A percentile compares a stretch with the other conserved stretches of the same genome.
These are phyloP conservation scores for Drosophila neoperkinsi DNA, from an alignment of 2,888 invertebrate species.

Conservation along the genomic window DNA sequence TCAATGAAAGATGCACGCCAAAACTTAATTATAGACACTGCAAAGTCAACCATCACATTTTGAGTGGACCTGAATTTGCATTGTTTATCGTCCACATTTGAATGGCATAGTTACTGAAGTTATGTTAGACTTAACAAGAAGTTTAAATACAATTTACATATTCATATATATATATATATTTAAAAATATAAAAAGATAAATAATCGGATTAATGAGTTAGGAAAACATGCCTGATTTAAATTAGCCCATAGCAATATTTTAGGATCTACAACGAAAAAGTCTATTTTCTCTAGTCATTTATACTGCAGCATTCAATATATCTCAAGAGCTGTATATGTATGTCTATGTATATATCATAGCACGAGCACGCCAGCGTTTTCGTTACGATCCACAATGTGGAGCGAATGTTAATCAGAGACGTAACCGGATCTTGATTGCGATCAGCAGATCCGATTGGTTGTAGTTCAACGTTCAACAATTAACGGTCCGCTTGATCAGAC, in stretches of 20 bases:
- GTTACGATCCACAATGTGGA: conserved; percentile 18
- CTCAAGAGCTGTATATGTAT: conserved; percentile 18
- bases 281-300: not conserved
- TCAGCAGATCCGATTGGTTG: conserved; percentile 6
- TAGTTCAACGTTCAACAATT: conserved; percentile 19
- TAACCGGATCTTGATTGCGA: conserved; percentile 6
- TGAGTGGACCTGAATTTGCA: not conserved
- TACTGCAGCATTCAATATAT: conserved; percentile 19
- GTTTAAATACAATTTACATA: not conserved
- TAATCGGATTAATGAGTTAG: not conserved
- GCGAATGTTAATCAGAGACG: conserved; percentile 38
- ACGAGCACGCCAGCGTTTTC: conserved; percentile 23
- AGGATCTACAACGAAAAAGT: not conserved
- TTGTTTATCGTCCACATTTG: not conserved
- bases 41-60: not conserved
- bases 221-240: not conserved
- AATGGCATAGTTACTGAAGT: not conserved
- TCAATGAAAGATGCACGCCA: conserved; percentile 26
- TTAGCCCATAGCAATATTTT: not conserved
- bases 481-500: conserved; percentile 18
- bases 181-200: not conserved
- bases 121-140: not conserved
- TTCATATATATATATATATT: not conserved
- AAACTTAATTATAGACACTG: conserved; percentile 4
- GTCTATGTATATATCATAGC: conserved; percentile 24